Base-by-base conservation (phyloP, 2,888 invertebrate species). In the Balanococcus diminutus region DNA sequence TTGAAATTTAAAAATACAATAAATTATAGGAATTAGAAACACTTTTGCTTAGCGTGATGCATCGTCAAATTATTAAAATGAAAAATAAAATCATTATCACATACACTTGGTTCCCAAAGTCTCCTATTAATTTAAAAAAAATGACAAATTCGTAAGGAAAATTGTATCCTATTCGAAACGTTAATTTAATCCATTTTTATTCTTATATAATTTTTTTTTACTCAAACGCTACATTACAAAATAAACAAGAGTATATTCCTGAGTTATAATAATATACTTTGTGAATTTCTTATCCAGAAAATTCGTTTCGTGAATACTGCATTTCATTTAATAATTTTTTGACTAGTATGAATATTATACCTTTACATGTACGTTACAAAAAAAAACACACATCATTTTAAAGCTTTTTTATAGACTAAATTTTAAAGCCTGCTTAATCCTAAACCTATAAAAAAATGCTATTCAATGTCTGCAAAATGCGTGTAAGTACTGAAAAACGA, bases 31-130 rank as follows among this genome's bases (percentile, higher is more conserved):
- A 79, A 79, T 79, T 79, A 79, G 22, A 75, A 36, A 36, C 75
- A 79, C 31, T 19, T 36, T 36, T 19, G 36, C 36, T 79, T 79
- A 79, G 75, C 36, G 75, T 79, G 75, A 79, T 79, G 75, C 19
- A 79, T 28, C 11, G 28, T 67, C 28, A 61, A 14, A 56, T 56
- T 28, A 67, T 67, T 67, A 31, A 61, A 61, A 61, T 61, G 22
- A 56, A 56, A 67, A 28, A 67, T 28, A 67, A 67, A 28, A 25
- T 36, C 75, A 79, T 79, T 79, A 79, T 79, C 75, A 79, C 75
- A 79, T 79, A 79, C 75, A 36, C 75, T 36, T 79, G 36, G 75
- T 79, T 79, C 75, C 75, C 32, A 79, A n/a, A 67, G 28, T 67
- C 67, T 79, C 31, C 75, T 36, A 36, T 36, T 36, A 79, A 8